Evolutionary conservation across 2,113 vertebrate species (phyloP), one percentile per base, ranked within the genome.

Genomic region (Nematolebias whitei): DNA sequence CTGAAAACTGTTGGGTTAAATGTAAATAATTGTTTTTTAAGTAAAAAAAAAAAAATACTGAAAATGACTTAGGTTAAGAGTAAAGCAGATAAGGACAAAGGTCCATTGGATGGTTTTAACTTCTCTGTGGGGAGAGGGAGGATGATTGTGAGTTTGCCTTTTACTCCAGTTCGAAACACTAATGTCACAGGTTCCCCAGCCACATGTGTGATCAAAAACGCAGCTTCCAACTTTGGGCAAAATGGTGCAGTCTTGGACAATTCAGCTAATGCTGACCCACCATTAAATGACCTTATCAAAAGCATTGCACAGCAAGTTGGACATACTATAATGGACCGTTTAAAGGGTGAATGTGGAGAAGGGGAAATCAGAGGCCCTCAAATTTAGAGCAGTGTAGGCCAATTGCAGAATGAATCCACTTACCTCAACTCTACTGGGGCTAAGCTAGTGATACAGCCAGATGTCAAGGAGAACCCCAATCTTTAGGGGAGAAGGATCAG

Each of bases 401-500:
- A 48, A 48, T 19, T n/a, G 12, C n/a, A 19, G n/a, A 19, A n/a
- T 48, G 45, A 48, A 48, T 6, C 45, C 8, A 48, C 19, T 48
- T 22, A 48, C 45, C 45, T 48, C 9, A 48, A 48, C 10, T 48
- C 20, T n/a, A 48, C 45, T 2, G 62, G 68, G 9, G 26, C 45
- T 15, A 67, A 51, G 26, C 13, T 48, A 48, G 45, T 48, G 12
- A 8, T 48, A 48, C 45, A 48, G 45, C 45, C 45, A 20, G 45
- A 48, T 5, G 45, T 48, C 10, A 48, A 48, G 20, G 19, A 43
- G n/a, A 38, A 65, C 71, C 1, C 60, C 48, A 9, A 2, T 45
- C 4, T 73, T 78, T 35, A 72, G 69, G 7, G 52, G 64, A 12
- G 65, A 79, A 40, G 61, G 32, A 2, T 50, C 62, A 0, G 60